Evolutionary conservation across 2,113 vertebrate species (phyloP), one percentile per base, ranked within the genome.

Genomic region (Dromiciops gliroides): DNA sequence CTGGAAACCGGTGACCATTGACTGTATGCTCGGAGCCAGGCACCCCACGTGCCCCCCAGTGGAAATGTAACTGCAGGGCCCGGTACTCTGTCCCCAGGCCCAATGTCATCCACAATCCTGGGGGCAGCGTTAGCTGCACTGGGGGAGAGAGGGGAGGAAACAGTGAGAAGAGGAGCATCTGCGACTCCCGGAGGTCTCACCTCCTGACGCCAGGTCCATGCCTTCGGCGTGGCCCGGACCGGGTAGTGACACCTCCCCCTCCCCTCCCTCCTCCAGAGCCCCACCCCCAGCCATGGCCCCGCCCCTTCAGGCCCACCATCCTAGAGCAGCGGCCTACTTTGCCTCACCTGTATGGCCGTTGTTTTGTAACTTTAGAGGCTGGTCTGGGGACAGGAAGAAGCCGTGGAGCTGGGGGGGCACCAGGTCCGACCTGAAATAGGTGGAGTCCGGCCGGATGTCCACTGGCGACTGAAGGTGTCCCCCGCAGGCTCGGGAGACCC

Each of bases 21-120:
- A 99, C 0, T 0, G 98, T 98, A 97, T 99, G 99, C 95, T 99
- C 99, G 0, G 99, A 99, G 90, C 99, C 99, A 0, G 95, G 98
- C 48, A 60, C 95, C 0, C 0, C 19, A 0, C 0, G 37, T 0
- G 98, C 97, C 0, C 99, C 99, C 99, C 99, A 99, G 94, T 99
- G 99, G 96, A 99, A 96, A 88, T 99, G 99, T 90, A 99, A 92
- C 95, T 99, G 98, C 83, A 56, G 89, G 0, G 99, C 99, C 31
- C 90, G 93, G 96, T 99, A 99, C n/a, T 98, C 98, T 92, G 97
- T 97, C 0, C 98, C 96, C 12, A 98, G 98, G 90, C 98, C 98
- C 0, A 98, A 96, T 0, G 95, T 92, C 96, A 99, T 97, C 88
- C 97, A 96, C 96, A 99, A 96, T 0, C 98, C 97, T 0, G 90